These are phyloP conservation scores for Himantopus leucocephalus DNA, from an alignment of 2,113 vertebrate genomes.

Conservation along the genomic window DNA sequence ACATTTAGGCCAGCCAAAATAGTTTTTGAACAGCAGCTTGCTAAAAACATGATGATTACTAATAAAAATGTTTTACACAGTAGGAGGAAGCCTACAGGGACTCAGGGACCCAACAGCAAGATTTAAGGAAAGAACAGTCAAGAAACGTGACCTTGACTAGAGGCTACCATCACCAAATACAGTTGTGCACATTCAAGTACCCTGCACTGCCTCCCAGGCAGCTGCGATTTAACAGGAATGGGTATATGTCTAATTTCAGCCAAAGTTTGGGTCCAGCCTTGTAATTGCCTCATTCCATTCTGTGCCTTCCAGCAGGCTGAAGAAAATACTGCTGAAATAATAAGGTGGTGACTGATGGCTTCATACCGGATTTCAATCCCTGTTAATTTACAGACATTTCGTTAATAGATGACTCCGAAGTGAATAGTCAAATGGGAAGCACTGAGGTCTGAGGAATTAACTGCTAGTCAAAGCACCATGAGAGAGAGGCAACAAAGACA, in stretches of 20 bases:
- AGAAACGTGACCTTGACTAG: background rate
- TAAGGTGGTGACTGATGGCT: background rate
- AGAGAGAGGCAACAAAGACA: background rate
- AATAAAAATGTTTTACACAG: background rate
- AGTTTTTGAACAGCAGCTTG: background rate
- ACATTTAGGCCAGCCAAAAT: background rate
- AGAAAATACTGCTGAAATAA: background rate
- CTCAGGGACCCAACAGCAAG: background rate
- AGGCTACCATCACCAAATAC: background rate
- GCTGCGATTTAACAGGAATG: background rate
- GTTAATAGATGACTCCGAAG: background rate
- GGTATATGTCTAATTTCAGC: background rate
- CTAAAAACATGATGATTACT: background rate
- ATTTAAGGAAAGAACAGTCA: background rate
- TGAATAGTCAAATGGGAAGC: background rate
- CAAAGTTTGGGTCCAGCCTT: background rate
- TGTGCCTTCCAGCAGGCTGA: background rate
- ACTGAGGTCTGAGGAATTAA: background rate
- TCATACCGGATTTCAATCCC: background rate
- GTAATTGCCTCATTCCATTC: background rate
- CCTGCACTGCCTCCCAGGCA: background rate
- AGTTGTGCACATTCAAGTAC: background rate
- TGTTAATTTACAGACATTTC: background rate
- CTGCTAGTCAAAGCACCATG: slow-evolving; percentile 14
- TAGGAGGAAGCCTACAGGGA: background rate